Percentiles rank a stretch among this genome's conserved stretches.
These are phyloP conservation scores for Guaruba guarouba DNA, from an alignment of 2,113 vertebrate genomes.

Conservation along the genomic window DNA sequence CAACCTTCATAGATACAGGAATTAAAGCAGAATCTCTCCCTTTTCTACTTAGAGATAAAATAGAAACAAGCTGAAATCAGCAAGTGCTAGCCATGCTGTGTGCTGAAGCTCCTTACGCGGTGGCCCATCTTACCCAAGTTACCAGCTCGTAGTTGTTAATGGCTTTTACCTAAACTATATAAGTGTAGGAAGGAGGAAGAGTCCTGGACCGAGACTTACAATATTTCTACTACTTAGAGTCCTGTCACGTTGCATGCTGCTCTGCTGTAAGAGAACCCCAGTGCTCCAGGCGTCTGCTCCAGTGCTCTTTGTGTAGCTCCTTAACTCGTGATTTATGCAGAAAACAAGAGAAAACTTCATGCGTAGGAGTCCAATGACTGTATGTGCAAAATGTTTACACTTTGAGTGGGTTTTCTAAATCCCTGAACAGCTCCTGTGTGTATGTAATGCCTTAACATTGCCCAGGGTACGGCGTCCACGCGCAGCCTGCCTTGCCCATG, in stretches of 20 bases:
- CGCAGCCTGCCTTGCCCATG: background rate
- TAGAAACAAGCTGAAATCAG: constrained; percentile 37
- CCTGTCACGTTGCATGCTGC: constrained; percentile 59
- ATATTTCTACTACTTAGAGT: constrained; percentile 43
- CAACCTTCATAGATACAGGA: constrained; percentile 33
- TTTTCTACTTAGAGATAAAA: constrained; percentile 60
- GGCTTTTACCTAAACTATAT: constrained; percentile 32
- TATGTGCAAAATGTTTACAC: background rate
- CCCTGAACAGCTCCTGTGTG: background rate
- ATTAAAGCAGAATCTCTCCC: constrained; percentile 29
- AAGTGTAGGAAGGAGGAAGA: background rate
- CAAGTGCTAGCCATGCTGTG: constrained; percentile 16
- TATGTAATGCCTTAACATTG: constrained; percentile 30
- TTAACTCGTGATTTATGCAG: constrained; percentile 53
- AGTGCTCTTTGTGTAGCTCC: constrained; percentile 56
- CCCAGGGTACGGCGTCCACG: background rate
- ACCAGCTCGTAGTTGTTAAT: background rate
- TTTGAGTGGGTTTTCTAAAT: background rate
- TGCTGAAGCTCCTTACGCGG: constrained; percentile 23
- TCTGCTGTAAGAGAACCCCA: constrained; percentile 49
- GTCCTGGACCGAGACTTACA: background rate
- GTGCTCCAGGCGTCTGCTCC: constrained; percentile 20
- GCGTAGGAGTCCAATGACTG: background rate
- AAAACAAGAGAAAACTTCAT: background rate
- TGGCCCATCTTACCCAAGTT: background rate